Conservation (phyloP, 2,113 vertebrate species). For the Leptocoma aspasia region DNA sequence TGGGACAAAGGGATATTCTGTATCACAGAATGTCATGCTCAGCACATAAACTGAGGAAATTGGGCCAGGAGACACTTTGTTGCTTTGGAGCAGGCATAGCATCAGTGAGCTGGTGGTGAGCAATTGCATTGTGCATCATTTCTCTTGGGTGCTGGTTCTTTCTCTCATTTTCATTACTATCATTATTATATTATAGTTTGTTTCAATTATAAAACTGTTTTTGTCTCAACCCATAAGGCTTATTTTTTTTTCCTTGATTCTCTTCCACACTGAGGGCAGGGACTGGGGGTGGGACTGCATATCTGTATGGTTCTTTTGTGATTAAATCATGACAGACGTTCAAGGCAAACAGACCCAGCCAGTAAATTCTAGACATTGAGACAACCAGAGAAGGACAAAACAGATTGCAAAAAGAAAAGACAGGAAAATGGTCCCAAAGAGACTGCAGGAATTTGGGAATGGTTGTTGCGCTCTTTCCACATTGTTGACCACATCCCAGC, state of each 20-base stretch:
- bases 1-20: background rate
- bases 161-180: background rate
- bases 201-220: background rate
- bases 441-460: background rate
- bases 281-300: background rate
- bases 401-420: background rate
- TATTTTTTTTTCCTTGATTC: background rate
- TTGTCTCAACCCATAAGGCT: background rate
- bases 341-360: background rate
- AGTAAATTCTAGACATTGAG: background rate
- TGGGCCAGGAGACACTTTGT: background rate
- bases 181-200: background rate
- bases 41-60: background rate
- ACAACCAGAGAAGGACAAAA: background rate
- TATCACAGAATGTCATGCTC: background rate
- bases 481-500: background rate
- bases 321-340: background rate
- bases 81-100: background rate
- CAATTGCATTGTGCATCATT: background rate
- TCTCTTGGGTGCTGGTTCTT: background rate
- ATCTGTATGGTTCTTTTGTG: background rate
- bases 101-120: background rate
- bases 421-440: background rate
- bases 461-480: fast-evolving
- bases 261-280: background rate